These are phyloP conservation scores for Hydroisotoma schaefferi DNA, from an alignment of 2,888 invertebrate genomes.

Conservation along the genomic window DNA sequence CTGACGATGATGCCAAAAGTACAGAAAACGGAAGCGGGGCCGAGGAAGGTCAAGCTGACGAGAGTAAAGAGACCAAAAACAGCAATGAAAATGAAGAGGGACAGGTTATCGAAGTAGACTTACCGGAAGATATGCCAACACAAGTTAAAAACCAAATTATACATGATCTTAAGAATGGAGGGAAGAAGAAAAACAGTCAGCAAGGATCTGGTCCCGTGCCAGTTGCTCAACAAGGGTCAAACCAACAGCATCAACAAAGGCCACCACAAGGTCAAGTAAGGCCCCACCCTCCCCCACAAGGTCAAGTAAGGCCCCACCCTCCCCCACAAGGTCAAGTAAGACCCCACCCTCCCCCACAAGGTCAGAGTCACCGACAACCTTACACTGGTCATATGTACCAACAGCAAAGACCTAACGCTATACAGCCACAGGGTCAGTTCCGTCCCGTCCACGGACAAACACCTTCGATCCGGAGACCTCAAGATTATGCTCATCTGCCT, in stretches of 20 bases:
- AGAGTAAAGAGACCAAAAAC: conserved; percentile 1
- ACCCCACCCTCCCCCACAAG: conserved; percentile 5
- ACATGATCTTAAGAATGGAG: conserved; percentile 9
- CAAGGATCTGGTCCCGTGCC: conserved; percentile 3
- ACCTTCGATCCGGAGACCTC: no score
- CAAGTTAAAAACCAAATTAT: conserved; percentile 25
- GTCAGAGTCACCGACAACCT: conserved; percentile 2
- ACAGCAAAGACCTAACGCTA: not conserved
- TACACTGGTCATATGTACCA: not conserved
- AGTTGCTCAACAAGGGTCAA: not conserved
- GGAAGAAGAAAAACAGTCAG: conserved; percentile 12
- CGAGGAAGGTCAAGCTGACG: not conserved
- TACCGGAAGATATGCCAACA: conserved; percentile 20
- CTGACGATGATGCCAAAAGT: conserved; percentile 12
- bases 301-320: conserved; percentile 2
- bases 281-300: conserved; percentile 1
- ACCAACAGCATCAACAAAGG: conserved; percentile 5
- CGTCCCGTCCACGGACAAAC: no score
- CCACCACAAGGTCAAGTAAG: not conserved
- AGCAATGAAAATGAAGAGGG: conserved; percentile 11
- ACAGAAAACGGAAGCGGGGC: no score
- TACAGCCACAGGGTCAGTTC: not conserved
- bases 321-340: conserved; percentile 3
- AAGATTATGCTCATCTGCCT: no score
- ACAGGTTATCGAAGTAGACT: no score